Conservation (phyloP, 2,797 vertebrate genomes). For the Mormyrops attenuatus region DNA sequence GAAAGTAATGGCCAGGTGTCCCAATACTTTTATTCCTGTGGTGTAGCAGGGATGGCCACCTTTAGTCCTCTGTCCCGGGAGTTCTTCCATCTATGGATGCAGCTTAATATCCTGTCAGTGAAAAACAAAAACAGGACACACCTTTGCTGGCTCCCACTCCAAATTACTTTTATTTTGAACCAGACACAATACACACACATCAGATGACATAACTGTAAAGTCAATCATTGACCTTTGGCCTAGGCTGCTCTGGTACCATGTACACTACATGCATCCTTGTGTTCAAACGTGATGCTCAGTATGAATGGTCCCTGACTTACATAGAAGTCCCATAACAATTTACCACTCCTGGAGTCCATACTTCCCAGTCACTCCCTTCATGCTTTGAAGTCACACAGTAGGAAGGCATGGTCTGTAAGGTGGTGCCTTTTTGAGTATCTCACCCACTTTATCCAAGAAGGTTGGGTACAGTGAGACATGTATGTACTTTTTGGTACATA, state of each 20-base stretch:
- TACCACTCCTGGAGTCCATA: neutral
- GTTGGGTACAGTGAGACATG: neutral
- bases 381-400: neutral
- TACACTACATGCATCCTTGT: neutral
- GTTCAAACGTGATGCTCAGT: neutral
- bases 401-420: neutral
- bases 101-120: neutral
- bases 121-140: neutral
- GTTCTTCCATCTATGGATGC: no score
- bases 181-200: neutral
- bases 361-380: neutral
- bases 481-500: neutral
- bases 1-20: neutral
- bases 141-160: neutral
- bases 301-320: neutral
- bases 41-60: no score
- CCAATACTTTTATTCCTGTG: no score
- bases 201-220: neutral
- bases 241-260: neutral
- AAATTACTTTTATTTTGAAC: neutral
- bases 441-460: neutral
- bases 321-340: neutral
- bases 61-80: no score
- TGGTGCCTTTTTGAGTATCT: neutral
- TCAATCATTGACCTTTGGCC: neutral